Base-by-base conservation (phyloP, 35 echinoderm and acorn worm species). In the Nesometra sesokonis region DNA sequence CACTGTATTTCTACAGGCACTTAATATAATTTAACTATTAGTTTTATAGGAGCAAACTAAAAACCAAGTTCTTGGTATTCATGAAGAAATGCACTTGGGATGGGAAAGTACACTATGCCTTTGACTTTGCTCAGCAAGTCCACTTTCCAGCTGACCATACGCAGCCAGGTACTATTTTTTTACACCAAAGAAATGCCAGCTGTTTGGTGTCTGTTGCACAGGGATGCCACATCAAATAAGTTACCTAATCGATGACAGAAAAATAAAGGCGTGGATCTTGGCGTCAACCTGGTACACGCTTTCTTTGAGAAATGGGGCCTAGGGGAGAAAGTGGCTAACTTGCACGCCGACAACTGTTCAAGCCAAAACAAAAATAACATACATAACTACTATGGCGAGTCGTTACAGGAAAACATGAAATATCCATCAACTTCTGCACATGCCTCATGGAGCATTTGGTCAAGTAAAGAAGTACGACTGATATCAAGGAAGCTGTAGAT, bases 271-370 rank as follows among this genome's bases (percentile, higher is more conserved):
- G 27, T 37, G 46, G 38, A 85, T 13, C 17, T 32, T 34, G 83
- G 46, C 31, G 32, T 85, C 13, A 46, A 30, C 46, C 27, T 85
- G 1, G 2, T 85, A 0, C 83, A 85, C 11, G 35, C 46, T 46
- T 85, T 46, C 38, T 52, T 46, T 38, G 11, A 52, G 9, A 85
- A 85, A 3, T 38, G 38, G 33, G 40, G 35, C 31, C 5, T 27
- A 3, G 83, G 83, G 5, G 83, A 85, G 37, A 85, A 31, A 31
- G 13, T 13, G 46, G 35, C 43, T 21, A 29, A 46, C 3, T 29
- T 85, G 23, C 35, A 85, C 46, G 83, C 83, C 46, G 83, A 85
- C 83, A 85, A 85, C 40, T 85, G 83, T 46, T 52, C 35, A 46
- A 37, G 35, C 35, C 83, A 85, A 37, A 85, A 85, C 40, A 85